phyloP scores from a whole-genome alignment of 2,113 vertebrate genomes.

The Columba livia region DNA sequence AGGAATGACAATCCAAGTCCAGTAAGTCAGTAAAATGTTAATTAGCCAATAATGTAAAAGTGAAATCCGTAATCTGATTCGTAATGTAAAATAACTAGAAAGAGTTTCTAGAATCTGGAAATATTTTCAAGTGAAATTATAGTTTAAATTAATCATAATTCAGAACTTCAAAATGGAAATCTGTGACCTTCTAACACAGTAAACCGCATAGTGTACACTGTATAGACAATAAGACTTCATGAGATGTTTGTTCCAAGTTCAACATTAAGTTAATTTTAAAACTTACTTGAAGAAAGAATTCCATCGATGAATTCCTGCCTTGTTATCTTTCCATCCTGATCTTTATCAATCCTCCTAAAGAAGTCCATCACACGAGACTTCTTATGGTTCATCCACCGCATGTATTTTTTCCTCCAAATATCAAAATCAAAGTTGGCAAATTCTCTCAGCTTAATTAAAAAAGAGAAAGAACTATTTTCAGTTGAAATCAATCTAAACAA shows the following conservation, averaged over 20 bases:
- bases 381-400: slow-evolving; percentile 99
- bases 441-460: slow-evolving; percentile 85
- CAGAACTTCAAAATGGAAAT: not conserved
- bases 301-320: slow-evolving; percentile 98
- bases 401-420: slow-evolving; percentile 97
- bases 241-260: not conserved
- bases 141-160: not conserved
- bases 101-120: not conserved
- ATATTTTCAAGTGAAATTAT: not conserved
- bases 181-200: not conserved
- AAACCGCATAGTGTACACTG: not conserved
- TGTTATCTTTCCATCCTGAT: slow-evolving; percentile 98
- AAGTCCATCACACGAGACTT: slow-evolving; percentile 99
- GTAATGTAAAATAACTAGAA: not conserved
- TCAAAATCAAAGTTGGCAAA: slow-evolving; percentile 99
- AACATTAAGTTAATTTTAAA: not conserved
- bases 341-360: slow-evolving; percentile 97
- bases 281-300: slow-evolving; percentile 98
- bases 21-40: not conserved
- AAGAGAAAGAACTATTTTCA: not conserved
- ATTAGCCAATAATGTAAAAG: not conserved
- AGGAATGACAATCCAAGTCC: not conserved
- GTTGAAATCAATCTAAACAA: not conserved
- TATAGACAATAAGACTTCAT: not conserved
- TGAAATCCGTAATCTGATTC: not conserved